Evolutionary conservation across 1,140 invertebrate species (phyloP).

Genomic region (Neotoxoptera formosana): DNA sequence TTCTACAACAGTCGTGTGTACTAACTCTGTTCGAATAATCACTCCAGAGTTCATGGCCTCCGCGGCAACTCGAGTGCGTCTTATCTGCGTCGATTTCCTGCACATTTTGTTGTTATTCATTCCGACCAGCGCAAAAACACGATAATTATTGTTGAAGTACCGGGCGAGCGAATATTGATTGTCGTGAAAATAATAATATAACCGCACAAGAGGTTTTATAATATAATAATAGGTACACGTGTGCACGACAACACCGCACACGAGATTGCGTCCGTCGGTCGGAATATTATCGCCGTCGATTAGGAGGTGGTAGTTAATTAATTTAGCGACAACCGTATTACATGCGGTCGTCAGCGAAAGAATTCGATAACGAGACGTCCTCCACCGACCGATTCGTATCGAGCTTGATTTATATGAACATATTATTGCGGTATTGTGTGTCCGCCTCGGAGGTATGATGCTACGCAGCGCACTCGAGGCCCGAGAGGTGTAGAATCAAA

Average conservation of each 20-base stretch:
- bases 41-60: constrained; percentile 24
- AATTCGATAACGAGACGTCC: neutral
- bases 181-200: neutral
- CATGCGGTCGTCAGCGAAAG: neutral
- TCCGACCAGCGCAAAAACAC: neutral
- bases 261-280: neutral
- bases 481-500: neutral
- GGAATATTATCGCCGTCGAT: neutral
- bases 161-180: neutral
- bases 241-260: neutral
- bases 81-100: constrained; percentile 36
- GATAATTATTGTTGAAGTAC: neutral
- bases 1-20: neutral
- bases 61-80: neutral
- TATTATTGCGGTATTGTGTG: neutral
- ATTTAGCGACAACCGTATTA: neutral
- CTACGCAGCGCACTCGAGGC: neutral
- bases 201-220: neutral
- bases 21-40: constrained; percentile 4
- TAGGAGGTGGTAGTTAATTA: neutral
- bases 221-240: neutral
- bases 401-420: neutral
- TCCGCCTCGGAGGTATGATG: neutral
- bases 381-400: neutral
- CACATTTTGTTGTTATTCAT: neutral